phyloP scores from a whole-genome alignment of 2,113 vertebrate genomes.

The Taxidea taxus region DNA sequence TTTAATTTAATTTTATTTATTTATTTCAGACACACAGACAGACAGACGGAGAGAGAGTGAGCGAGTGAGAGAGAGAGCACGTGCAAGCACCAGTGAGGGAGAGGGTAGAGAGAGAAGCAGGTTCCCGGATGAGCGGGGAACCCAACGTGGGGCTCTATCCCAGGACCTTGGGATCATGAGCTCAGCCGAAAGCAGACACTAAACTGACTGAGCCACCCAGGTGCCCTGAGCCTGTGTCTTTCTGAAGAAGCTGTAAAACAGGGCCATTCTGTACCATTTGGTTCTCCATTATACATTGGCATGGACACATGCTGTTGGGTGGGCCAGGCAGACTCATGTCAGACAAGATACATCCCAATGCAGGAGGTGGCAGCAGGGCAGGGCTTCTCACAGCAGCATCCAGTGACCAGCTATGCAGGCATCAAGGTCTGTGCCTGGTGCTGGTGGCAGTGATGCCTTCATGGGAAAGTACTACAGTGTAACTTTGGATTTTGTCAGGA shows the following conservation, averaged over 20 bases:
- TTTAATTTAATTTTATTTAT: too few relatives aligned
- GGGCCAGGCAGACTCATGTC: neutral
- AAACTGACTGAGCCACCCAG: too few relatives aligned
- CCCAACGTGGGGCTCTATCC: too few relatives aligned
- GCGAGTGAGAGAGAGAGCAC: too few relatives aligned
- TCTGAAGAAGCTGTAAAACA: neutral
- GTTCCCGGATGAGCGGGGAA: too few relatives aligned
- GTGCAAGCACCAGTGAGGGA: too few relatives aligned
- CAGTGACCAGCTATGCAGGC: neutral
- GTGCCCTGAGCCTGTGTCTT: neutral
- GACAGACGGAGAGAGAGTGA: too few relatives aligned
- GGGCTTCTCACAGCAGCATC: neutral
- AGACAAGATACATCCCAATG: neutral
- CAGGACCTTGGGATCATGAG: too few relatives aligned
- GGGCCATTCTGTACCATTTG: neutral
- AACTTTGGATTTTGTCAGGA: neutral
- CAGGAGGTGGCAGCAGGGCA: neutral
- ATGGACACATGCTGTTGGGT: neutral
- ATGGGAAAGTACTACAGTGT: neutral
- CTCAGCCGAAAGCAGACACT: too few relatives aligned
- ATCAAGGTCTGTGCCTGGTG: neutral
- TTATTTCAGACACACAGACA: too few relatives aligned
- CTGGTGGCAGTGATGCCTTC: neutral
- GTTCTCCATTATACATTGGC: neutral
- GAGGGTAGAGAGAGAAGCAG: too few relatives aligned